phyloP scores from a whole-genome alignment of 2,797 vertebrate species.

The Lithobates pipiens region DNA sequence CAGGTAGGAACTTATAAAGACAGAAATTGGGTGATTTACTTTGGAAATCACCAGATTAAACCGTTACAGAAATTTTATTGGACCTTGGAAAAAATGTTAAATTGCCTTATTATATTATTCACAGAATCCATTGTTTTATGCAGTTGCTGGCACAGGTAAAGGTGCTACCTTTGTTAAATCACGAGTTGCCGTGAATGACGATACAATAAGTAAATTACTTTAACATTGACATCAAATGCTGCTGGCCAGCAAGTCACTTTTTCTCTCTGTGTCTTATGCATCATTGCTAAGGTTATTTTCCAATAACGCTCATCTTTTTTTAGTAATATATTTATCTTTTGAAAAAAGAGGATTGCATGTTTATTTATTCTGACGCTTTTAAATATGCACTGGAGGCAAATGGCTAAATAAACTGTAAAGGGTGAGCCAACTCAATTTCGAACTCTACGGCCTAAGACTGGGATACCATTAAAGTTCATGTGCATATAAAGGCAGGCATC shows the following conservation, averaged over 20 bases:
- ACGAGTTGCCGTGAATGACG: not conserved
- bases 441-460: no score
- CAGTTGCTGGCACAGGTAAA: slow-evolving; percentile 6
- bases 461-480: no score
- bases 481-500: no score
- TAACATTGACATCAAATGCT: not conserved
- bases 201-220: not conserved
- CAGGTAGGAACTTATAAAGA: slow-evolving; percentile 63
- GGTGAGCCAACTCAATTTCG: no score
- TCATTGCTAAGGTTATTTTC: no score
- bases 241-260: not conserved
- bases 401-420: no score
- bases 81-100: slow-evolving; percentile 35
- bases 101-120: slow-evolving; percentile 42
- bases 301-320: no score
- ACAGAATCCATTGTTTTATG: slow-evolving; percentile 22
- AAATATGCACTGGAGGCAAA: no score
- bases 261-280: not conserved
- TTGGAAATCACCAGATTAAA: slow-evolving; percentile 54
- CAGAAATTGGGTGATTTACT: slow-evolving; percentile 55
- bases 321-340: no score
- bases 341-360: no score
- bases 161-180: not conserved
- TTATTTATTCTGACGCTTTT: no score
- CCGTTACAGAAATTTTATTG: slow-evolving; percentile 61